Conservation (phyloP, 2,113 vertebrate species). For the Sphaerodactylus townsendi region DNA sequence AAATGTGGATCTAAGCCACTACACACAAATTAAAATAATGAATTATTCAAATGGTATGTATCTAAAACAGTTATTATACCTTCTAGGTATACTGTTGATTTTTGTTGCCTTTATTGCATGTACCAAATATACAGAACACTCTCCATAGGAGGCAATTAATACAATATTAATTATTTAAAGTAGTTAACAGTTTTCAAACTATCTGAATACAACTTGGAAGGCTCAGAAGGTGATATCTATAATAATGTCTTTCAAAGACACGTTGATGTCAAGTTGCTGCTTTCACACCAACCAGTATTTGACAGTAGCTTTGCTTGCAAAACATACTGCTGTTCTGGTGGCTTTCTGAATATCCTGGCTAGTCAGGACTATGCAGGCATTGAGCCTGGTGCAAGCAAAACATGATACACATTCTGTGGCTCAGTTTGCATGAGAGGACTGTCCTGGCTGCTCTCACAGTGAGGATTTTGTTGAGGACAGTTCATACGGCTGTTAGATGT, state of each 20-base stretch:
- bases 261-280: background rate
- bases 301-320: background rate
- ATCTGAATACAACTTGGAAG: background rate
- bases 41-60: constrained; percentile 67
- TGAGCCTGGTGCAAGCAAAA: background rate
- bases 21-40: constrained; percentile 68
- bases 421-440: background rate
- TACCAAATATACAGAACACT: constrained; percentile 39
- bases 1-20: constrained; percentile 17
- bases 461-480: too few relatives aligned
- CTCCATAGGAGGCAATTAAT: constrained; percentile 1
- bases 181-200: background rate
- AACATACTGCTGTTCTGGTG: background rate
- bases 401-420: background rate
- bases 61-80: constrained; percentile 61
- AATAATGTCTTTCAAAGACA: background rate
- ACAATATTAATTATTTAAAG: constrained; percentile 28
- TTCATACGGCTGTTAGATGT: background rate
- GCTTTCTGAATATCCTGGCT: background rate
- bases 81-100: constrained; percentile 61
- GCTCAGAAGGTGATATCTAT: background rate
- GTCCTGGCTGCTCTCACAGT: background rate
- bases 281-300: background rate
- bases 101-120: constrained; percentile 54
- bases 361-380: too few relatives aligned